Percentiles rank a stretch among this genome's conserved stretches.
These are phyloP conservation scores for Agraylea sexmaculata DNA, from an alignment of 1,140 invertebrate genomes.

Conservation along the genomic window DNA sequence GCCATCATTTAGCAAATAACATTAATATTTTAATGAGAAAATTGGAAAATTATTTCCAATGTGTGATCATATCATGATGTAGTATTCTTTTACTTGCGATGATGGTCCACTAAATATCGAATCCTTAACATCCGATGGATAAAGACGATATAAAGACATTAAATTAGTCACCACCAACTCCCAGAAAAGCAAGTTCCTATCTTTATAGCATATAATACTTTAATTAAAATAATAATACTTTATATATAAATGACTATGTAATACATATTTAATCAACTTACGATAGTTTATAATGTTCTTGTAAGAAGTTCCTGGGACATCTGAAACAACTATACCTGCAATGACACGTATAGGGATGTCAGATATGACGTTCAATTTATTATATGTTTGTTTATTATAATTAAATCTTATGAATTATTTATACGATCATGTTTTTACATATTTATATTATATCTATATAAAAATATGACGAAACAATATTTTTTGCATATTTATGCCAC, in stretches of 20 bases:
- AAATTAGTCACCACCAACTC: conserved; percentile 34
- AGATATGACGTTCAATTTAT: conserved; percentile 14
- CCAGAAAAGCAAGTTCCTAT: conserved; percentile 58
- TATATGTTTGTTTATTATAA: conserved; percentile 15
- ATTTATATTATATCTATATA: conserved; percentile 9
- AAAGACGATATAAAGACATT: too few relatives aligned
- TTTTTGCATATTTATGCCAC: too few relatives aligned
- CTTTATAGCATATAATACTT: conserved; percentile 47
- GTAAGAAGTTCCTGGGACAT: conserved; percentile 44
- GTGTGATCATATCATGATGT: conserved; percentile 15
- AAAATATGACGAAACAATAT: too few relatives aligned
- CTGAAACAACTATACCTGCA: conserved; percentile 25
- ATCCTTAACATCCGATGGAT: not conserved
- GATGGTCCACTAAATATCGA: not conserved
- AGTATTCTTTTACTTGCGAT: conserved; percentile 5
- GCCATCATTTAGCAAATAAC: too few relatives aligned
- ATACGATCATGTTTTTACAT: conserved; percentile 18
- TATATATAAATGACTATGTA: conserved; percentile 47
- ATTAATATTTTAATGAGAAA: too few relatives aligned
- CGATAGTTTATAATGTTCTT: conserved; percentile 41
- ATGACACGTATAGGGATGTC: conserved; percentile 28
- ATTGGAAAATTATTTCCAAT: too few relatives aligned
- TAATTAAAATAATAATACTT: conserved; percentile 46
- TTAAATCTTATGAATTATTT: conserved; percentile 19
- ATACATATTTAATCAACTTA: conserved; percentile 45